These are phyloP conservation scores for Anseranas semipalmata DNA, from an alignment of 2,113 vertebrate species.

Conservation along the genomic window DNA sequence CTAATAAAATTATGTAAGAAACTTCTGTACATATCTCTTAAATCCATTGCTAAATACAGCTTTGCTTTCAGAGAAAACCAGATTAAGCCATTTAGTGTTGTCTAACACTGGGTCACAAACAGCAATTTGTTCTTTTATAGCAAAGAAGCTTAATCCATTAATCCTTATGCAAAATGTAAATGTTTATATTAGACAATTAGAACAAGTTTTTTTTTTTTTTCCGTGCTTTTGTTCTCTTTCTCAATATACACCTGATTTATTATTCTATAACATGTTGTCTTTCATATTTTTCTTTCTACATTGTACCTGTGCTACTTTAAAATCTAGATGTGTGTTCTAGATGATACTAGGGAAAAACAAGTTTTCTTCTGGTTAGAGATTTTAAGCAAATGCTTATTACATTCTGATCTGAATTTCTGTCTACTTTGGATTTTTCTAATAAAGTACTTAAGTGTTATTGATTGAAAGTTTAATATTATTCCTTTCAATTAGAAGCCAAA, in stretches of 20 bases:
- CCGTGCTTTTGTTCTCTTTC: not conserved
- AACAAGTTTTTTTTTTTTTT: not conserved
- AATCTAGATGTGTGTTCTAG: not conserved
- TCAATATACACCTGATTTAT: not conserved
- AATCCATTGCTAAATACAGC: not conserved
- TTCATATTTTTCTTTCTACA: not conserved
- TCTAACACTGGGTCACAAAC: not conserved
- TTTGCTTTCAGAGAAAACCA: not conserved
- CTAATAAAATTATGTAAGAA: not conserved
- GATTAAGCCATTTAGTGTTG: not conserved
- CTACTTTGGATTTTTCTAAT: not conserved
- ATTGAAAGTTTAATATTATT: not conserved
- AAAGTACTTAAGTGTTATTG: not conserved
- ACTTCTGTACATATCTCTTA: not conserved
- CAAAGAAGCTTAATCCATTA: not conserved
- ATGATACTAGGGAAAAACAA: not conserved
- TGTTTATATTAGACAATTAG: not conserved
- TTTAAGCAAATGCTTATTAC: not conserved
- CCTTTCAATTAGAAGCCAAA: not conserved
- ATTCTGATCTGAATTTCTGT: not conserved
- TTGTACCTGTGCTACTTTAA: not conserved
- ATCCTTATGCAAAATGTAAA: conserved; percentile 10
- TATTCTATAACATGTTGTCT: not conserved
- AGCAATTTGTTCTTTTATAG: not conserved
- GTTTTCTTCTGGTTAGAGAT: not conserved